Conservation (phyloP, 64 coral and sea anemone species). For the Montipora efflorescens region DNA sequence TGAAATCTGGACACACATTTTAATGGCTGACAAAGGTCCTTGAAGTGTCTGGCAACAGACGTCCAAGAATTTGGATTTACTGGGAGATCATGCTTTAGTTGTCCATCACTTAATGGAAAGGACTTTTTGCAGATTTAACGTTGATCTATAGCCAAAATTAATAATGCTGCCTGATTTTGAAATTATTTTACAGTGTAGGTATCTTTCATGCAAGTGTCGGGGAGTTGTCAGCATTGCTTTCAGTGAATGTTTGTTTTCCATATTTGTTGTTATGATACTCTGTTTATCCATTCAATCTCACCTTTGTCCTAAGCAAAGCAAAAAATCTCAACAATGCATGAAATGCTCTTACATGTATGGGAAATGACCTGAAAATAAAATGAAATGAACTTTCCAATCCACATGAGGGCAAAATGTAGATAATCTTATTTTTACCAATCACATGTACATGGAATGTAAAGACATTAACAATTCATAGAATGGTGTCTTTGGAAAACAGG, state of each 20-base stretch:
- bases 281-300: neutral
- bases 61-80: neutral
- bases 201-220: no score
- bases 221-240: neutral
- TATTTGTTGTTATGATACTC: neutral
- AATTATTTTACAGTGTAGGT: neutral
- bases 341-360: neutral
- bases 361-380: neutral
- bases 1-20: no score
- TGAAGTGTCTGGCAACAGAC: neutral
- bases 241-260: neutral
- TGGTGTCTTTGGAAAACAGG: no score
- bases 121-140: no score
- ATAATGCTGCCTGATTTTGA: neutral
- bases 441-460: no score
- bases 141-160: no score
- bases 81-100: neutral
- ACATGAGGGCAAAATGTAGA: neutral
- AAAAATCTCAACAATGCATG: slow-evolving; percentile 27
- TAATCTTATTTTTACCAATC: neutral
- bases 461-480: no score
- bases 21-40: neutral
- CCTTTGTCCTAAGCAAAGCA: neutral
- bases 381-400: no score
- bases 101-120: neutral